Conservation (phyloP, 2,113 vertebrate genomes). For the Aphyosemion australe region DNA sequence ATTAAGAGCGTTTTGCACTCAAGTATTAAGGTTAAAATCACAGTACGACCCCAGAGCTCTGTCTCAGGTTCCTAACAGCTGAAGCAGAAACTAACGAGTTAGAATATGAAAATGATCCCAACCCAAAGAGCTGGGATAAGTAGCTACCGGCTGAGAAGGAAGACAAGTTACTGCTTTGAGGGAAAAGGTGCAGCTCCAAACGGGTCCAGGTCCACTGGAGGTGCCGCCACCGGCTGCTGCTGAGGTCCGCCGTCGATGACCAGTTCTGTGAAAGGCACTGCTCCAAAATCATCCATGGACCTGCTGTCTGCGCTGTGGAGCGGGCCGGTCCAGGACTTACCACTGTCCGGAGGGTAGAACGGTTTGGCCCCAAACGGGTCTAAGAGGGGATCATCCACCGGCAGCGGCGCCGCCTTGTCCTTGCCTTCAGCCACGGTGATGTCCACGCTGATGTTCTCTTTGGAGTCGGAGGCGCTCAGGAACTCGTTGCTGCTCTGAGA, state of each 20-base stretch:
- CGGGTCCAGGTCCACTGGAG: constrained; percentile 89
- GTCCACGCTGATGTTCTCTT: constrained; percentile 91
- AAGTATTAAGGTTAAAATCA: constrained; percentile 46
- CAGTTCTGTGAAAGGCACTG: constrained; percentile 92
- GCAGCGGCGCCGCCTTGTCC: constrained; percentile 80
- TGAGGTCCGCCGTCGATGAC: constrained; percentile 77
- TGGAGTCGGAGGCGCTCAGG: constrained; percentile 91
- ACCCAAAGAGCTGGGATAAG: constrained; percentile 12
- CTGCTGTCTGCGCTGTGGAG: constrained; percentile 77
- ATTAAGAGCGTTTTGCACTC: constrained; percentile 40
- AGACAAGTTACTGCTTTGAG: constrained; percentile 85
- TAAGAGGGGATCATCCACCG: constrained; percentile 81
- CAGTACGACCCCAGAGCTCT: constrained; percentile 43
- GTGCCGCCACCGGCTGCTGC: constrained; percentile 57
- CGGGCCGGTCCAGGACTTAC: constrained; percentile 80
- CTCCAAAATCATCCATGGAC: constrained; percentile 93
- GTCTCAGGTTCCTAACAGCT: constrained; percentile 26
- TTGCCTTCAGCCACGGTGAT: constrained; percentile 80
- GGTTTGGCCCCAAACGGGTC: constrained; percentile 95
- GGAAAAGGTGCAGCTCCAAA: constrained; percentile 97
- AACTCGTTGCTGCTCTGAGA: constrained; percentile 98
- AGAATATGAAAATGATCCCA: constrained; percentile 36
- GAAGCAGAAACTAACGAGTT: constrained; percentile 57
- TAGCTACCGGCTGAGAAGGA: constrained; percentile 16
- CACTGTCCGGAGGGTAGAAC: constrained; percentile 85